Evolutionary conservation across 2,888 invertebrate species (phyloP).

Genomic region (Melitaea athalia): DNA sequence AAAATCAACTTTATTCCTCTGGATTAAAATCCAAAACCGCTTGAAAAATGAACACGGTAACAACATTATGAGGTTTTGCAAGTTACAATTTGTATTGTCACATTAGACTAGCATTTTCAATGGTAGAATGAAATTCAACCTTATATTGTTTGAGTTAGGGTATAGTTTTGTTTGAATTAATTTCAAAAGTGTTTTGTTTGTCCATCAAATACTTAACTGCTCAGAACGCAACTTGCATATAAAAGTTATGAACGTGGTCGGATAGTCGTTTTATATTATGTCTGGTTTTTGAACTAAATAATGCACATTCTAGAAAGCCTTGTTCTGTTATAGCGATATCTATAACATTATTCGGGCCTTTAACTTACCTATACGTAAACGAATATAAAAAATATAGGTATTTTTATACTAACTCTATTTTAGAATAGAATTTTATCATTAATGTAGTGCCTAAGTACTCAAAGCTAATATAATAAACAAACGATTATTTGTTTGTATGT

Average conservation of each 20-base stretch:
- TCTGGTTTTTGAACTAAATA: not conserved
- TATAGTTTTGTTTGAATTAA: not conserved
- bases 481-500: too few relatives aligned
- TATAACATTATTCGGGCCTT: not conserved
- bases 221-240: constrained; percentile 10
- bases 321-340: not conserved
- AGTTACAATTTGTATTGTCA: constrained; percentile 60
- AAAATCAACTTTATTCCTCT: constrained; percentile 24
- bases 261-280: constrained; percentile 1
- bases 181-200: constrained; percentile 7
- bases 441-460: too few relatives aligned
- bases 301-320: not conserved
- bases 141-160: not conserved
- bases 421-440: too few relatives aligned
- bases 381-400: not conserved
- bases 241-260: constrained; percentile 4
- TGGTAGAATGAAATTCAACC: not conserved
- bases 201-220: constrained; percentile 11
- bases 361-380: not conserved
- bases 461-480: too few relatives aligned
- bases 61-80: constrained; percentile 42
- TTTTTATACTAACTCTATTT: too few relatives aligned
- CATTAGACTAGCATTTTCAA: constrained; percentile 46
- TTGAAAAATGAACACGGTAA: constrained; percentile 9
- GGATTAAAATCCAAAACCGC: constrained; percentile 38